Percentiles rank a stretch among this genome's conserved stretches.
These are phyloP conservation scores for Scopus umbretta DNA, from an alignment of 2,113 vertebrate genomes.

Conservation along the genomic window DNA sequence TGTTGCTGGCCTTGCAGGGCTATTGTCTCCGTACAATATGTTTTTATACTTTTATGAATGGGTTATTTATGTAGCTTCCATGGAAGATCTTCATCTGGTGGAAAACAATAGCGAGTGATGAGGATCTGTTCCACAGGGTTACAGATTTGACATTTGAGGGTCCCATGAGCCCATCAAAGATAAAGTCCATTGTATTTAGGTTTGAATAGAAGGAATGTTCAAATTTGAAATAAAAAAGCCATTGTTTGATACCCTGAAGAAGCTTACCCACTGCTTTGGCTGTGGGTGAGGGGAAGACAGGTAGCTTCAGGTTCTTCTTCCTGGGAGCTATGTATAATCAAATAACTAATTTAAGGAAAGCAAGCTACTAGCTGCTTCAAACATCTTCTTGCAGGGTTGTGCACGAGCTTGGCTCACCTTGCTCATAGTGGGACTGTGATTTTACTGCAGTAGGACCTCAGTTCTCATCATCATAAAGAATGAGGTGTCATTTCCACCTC, in stretches of 20 bases:
- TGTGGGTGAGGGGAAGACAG: neutral
- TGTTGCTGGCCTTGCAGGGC: neutral
- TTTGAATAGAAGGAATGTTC: slow-evolving; percentile 16
- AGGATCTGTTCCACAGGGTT: neutral
- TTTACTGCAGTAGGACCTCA: neutral
- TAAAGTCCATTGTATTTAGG: slow-evolving; percentile 35
- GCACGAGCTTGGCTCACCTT: neutral
- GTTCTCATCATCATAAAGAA: neutral
- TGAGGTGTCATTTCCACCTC: neutral
- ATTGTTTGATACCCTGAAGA: neutral
- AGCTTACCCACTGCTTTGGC: neutral
- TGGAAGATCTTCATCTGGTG: neutral
- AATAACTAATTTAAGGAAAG: neutral
- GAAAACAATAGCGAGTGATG: neutral
- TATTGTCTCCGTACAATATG: slow-evolving; percentile 17
- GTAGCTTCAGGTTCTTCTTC: neutral
- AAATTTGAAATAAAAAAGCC: neutral
- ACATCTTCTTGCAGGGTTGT: neutral
- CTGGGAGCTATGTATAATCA: neutral
- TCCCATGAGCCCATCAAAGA: neutral
- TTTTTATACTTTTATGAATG: neutral
- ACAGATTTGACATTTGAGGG: neutral
- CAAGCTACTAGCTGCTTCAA: neutral
- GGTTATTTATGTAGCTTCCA: slow-evolving; percentile 8
- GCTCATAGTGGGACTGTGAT: accelerated